Base-by-base conservation (phyloP, 35 echinoderm and acorn worm species). In the Patiria miniata region DNA sequence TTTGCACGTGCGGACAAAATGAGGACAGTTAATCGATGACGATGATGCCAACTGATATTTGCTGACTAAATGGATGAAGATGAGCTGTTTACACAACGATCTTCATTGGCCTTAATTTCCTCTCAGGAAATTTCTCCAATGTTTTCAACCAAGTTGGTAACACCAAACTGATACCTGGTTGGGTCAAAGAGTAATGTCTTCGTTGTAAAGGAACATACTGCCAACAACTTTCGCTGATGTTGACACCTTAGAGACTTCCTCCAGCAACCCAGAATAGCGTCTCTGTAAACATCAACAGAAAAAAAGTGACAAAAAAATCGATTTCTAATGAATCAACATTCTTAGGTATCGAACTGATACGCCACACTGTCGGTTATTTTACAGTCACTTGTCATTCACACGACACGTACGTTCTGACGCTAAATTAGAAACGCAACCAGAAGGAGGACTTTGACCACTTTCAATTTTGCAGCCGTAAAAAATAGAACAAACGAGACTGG, bases 251-350 rank as follows among this genome's bases (percentile, higher is more conserved):
- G 34, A 36, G 3, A 69, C 26, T 32, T 12, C 8, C 23, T n/a
- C n/a, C n/a, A n/a, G n/a, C 34, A 69, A 36, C 26, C 34, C 65
- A 28, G 34, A 10, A 73, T 73, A 10, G 34, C 65, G 65, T 34
- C 22, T 4, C 26, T 34, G 65, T 32, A 26, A 26, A 26, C 29
- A 23, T 26, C 34, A 73, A 73, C 65, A 34, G 21, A 73, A 73
- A 73, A 26, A 73, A 22, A 14, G 8, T 23, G 14, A 14, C 1
- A 60, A 58, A n/a, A 12, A 73, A 73, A 73, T 73, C 65, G 65
- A 73, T 73, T 73, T 73, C 10, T 73, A 73, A 73, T 73, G 65
- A 73, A 73, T 73, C 34, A 34, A 30, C 65, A 73, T 73, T 73
- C 26, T 73, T 26, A 6, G 65, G 65, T 26, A 73, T 28, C 65